Evolutionary conservation across 2,888 invertebrate genomes (phyloP).

Genomic region (Teleogryllus oceanicus): DNA sequence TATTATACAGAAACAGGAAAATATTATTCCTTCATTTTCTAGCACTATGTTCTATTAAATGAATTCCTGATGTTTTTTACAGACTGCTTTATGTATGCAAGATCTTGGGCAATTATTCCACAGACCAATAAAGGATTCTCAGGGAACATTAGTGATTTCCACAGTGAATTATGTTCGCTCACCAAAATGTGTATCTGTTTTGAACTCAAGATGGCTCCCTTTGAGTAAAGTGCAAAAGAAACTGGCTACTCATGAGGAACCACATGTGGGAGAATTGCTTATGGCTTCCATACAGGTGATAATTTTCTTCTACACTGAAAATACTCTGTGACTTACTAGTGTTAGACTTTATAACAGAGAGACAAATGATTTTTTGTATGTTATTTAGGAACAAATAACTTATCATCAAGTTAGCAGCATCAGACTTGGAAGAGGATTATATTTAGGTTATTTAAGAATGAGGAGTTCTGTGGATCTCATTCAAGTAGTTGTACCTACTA

Average conservation of each 20-base stretch:
- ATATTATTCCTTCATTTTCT: too few species aligned
- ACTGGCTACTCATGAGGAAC: conserved; percentile 67
- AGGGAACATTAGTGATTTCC: conserved; percentile 87
- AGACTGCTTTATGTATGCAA: conserved; percentile 84
- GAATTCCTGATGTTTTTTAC: conserved; percentile 40
- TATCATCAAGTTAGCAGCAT: conserved; percentile 79
- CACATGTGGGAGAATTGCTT: conserved; percentile 75
- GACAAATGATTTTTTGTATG: conserved; percentile 27
- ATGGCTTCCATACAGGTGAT: conserved; percentile 78
- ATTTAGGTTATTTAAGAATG: conserved; percentile 93
- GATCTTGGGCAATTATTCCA: conserved; percentile 94
- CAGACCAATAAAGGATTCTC: conserved; percentile 81
- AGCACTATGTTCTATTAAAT: too few species aligned
- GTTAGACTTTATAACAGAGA: background rate
- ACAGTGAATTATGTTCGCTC: conserved; percentile 78
- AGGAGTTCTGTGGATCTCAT: conserved; percentile 94
- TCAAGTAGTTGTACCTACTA: conserved; percentile 86
- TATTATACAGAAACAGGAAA: too few species aligned
- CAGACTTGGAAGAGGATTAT: conserved; percentile 80
- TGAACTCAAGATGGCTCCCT: conserved; percentile 91
- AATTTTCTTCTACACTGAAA: too few species aligned
- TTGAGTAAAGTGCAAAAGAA: conserved; percentile 80
- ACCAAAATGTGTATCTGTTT: conserved; percentile 79
- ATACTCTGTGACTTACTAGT: too few species aligned
- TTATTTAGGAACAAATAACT: conserved; percentile 54